Evolutionary conservation across 1,140 invertebrate species (phyloP), one percentile per base, ranked within the genome.

Genomic region (Pseudomyrmex concolor): DNA sequence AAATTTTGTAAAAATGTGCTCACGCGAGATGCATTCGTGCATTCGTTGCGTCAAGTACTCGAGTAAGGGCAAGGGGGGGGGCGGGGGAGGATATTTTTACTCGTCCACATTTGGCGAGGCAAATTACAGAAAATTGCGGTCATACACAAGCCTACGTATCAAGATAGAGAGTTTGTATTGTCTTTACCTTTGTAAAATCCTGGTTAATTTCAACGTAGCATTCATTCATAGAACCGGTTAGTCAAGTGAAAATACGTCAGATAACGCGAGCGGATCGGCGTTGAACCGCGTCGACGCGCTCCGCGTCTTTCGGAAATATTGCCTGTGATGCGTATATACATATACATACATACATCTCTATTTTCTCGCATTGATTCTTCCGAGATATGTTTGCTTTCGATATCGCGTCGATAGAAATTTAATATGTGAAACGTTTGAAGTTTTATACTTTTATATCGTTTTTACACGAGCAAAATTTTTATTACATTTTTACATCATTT

Each of bases 171-270:
- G 89, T 92, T 91, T 90, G 90, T 91, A 88, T 92, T 92, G 78
- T 93, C 88, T 93, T 94, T 94, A 94, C 94, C 94, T 94, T 94
- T 87, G 93, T 94, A 89, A 94, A 94, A 94, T 94, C 94, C 94
- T 94, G 94, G 93, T 91, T 93, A 93, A 93, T 94, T 92, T 93
- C 89, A 94, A 93, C 91, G 93, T 93, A 94, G 93, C 93, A 94
- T 92, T 94, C 90, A 92, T 94, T 94, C 91, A 93, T 92, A 94
- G 93, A 93, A 94, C 93, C 91, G 91, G 94, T 92, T 94, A 94
- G 91, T 92, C 85, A 93, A 92, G 71, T 92, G 90, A 91, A 93
- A 88, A 88, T 78, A 91, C 89, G 92, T 91, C 87, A 87, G 85
- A 12, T 86, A 34, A 89, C 83, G 87, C 90, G 84, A 91, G 60